Conservation (phyloP, 2,888 invertebrate species). For the Andrena hattorfiana region DNA sequence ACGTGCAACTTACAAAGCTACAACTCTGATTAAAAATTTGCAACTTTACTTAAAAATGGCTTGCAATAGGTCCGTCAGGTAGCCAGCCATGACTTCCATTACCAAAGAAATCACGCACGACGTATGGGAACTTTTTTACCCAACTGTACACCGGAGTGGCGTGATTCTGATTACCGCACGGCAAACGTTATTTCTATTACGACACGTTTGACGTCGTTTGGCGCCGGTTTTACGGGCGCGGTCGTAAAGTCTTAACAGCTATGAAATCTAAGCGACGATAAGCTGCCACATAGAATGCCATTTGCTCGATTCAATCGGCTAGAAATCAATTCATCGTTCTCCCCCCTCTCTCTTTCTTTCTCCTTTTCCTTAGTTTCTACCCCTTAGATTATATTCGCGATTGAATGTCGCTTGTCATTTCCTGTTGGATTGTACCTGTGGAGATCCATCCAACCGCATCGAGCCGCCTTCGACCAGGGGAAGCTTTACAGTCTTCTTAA, state of each 20-base stretch:
- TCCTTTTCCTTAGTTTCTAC: constrained; percentile 6
- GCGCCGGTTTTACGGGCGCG: constrained; percentile 74
- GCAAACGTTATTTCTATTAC: constrained; percentile 73
- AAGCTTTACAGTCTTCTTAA: no score
- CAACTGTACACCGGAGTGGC: constrained; percentile 10
- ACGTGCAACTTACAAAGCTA: no score
- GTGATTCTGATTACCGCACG: constrained; percentile 62
- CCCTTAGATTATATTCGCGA: constrained; percentile 25
- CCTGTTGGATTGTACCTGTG: neutral
- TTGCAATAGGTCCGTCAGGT: no score
- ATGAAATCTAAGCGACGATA: constrained; percentile 77
- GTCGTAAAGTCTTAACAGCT: constrained; percentile 74
- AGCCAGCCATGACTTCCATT: neutral
- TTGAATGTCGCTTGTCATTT: constrained; percentile 32
- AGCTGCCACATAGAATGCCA: constrained; percentile 67
- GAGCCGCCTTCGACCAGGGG: no score
- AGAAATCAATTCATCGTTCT: constrained; percentile 68
- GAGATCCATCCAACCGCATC: neutral
- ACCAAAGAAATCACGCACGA: neutral
- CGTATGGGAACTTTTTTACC: neutral
- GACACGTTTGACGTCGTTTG: constrained; percentile 71
- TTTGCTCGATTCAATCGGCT: constrained; percentile 65
- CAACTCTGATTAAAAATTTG: no score
- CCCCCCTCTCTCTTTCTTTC: constrained; percentile 9
- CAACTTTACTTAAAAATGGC: no score